Evolutionary conservation across 1,140 invertebrate species (phyloP), one percentile per base, ranked within the genome.

Genomic region (Meloidogyne chitwoodi): DNA sequence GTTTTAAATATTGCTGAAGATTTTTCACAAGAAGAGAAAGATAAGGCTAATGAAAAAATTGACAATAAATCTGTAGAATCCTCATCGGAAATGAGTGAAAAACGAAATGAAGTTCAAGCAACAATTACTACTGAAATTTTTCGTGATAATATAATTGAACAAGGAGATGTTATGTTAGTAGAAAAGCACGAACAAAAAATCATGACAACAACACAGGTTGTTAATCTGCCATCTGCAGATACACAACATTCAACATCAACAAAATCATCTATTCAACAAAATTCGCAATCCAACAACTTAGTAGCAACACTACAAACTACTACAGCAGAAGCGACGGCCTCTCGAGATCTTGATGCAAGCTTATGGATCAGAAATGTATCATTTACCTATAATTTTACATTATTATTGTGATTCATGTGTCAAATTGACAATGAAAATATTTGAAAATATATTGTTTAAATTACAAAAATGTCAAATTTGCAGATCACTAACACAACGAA

Each of bases 401-500:
- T 38, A n/a, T n/a, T n/a, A n/a, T n/a, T n/a, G n/a, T n/a, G 34
- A 38, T 38, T 38, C 34, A 8, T 38, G 3, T 4, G 8, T 38
- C 34, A 38, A 38, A 38, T 38, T 38, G 10, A 38, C 8, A 0
- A 38, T 6, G 10, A 38, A n/a, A n/a, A n/a, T n/a, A n/a, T n/a
- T n/a, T 38, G 3, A n/a, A 56, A n/a, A 6, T 56, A 14, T 14
- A 19, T 8, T 44, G 41, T 56, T 56, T n/a, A 56, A 44, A 44
- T 44, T 4, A 2, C 41, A 56, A n/a, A n/a, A 56, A 56, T 44
- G 16, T 44, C 4, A 56, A 56, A n/a, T 56, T 56, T 56, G 48
- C 48, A 56, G 48, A 83, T 81, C 38, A 34, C 81, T 5, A 79
- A 66, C 64, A 61, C 75, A n/a, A 83, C 81, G 14, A 81, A 79